Evolutionary conservation across 1,140 invertebrate species (phyloP).

Genomic region (Trichonephila clavipes): DNA sequence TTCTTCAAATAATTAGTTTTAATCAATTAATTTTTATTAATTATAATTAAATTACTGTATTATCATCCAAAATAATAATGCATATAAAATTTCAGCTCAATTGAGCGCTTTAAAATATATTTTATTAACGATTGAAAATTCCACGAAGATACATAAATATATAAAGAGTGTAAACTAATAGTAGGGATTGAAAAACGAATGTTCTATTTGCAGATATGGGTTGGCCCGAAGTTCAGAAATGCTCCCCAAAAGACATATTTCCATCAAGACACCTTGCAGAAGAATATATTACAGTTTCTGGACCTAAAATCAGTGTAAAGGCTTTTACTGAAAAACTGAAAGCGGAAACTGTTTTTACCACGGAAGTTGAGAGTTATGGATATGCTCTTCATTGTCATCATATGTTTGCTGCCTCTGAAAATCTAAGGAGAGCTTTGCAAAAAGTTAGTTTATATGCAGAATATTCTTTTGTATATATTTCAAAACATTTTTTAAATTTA

Average conservation of each 20-base stretch:
- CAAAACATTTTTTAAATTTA: too few species aligned
- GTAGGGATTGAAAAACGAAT: too few species aligned
- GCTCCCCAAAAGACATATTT: constrained; percentile 88
- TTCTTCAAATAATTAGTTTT: too few species aligned
- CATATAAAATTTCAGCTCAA: too few species aligned
- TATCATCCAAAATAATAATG: too few species aligned
- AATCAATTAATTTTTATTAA: too few species aligned
- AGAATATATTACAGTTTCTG: constrained; percentile 96
- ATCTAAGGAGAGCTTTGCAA: constrained; percentile 82
- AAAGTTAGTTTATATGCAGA: not conserved
- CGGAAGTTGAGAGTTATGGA: constrained; percentile 91
- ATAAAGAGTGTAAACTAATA: too few species aligned
- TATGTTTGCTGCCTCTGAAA: constrained; percentile 91
- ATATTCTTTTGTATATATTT: too few species aligned
- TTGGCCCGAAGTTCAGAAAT: constrained; percentile 90
- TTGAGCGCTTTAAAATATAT: too few species aligned
- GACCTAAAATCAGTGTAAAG: constrained; percentile 86
- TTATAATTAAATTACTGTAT: too few species aligned
- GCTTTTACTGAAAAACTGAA: constrained; percentile 89
- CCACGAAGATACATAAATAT: too few species aligned
- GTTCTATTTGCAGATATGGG: constrained; percentile 85
- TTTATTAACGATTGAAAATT: too few species aligned
- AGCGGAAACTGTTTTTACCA: constrained; percentile 91
- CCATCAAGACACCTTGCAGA: constrained; percentile 96
- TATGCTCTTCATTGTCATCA: constrained; percentile 97